Base-by-base conservation (phyloP, 2,797 vertebrate genomes). In the Hozukius guyotensis region DNA sequence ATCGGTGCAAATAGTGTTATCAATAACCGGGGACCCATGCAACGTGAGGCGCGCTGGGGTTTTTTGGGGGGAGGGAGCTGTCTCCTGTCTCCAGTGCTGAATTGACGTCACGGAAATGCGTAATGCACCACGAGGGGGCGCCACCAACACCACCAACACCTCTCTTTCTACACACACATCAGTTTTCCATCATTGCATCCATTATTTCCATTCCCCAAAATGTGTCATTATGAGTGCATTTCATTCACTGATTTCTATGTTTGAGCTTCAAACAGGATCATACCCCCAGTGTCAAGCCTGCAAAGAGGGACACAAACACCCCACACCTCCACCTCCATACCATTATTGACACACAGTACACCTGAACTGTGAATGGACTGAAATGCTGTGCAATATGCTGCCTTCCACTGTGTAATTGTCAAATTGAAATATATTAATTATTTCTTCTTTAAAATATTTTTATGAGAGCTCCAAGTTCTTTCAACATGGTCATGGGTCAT, bases 31-130 rank as follows among this genome's bases (percentile, higher is more conserved):
- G 93, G 89, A 94, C 87, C 94, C 93, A 93, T 92, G 93, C 93
- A 94, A 94, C 91, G 93, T 94, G 93, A 93, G 89, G 92, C 90
- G 91, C 93, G 93, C 92, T 90, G 92, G 87, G 88, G 62, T 92
- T 88, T 87, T 72, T 18, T 14, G 5, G 20, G 18, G 90, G 92
- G 93, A 86, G 93, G 95, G 94, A 94, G 94, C 95, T 96, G 95
- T 96, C 93, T 94, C 93, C 87, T 93, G 91, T 92, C 92, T 92
- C 92, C 91, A 94, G 95, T 95, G 95, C 95, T 96, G 94, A 95
- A 96, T 93, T 96, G 94, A 96, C 95, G 95, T 96, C 95, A 96
- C 95, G 89, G 88, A 92, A 77, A 89, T 74, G 92, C 63, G 69
- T 78, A 78, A 55, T 88, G 66, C 42, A 36, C 92, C 95, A 61